Evolutionary conservation across 53 echinoderm and acorn worm genomes (phyloP), one percentile per base, ranked within the genome.

Genomic region (Temnopleurus reevesii): DNA sequence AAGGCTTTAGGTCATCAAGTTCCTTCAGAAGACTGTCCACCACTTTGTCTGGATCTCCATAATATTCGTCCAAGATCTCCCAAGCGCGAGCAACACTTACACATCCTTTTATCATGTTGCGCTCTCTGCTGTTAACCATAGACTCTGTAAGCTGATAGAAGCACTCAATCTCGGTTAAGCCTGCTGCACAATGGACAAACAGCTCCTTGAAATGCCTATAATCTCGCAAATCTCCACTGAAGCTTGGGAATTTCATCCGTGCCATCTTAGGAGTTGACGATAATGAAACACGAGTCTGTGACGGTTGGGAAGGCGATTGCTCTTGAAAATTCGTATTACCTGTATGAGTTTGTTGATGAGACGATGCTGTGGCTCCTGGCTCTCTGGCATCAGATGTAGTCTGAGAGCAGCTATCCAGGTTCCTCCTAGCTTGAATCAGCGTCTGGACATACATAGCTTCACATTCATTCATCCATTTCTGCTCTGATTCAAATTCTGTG

Each of bases 141-240:
- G 95, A 60, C 34, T 95, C 88, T 15, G 92, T 93, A 7, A 95
- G 91, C 90, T 95, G 95, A 53, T 93, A 92, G 55, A 95, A 92
- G 49, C 93, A 92, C 35, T 95, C 95, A 21, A 91, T 95, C 58
- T 91, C 95, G 77, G 93, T 89, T 46, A 95, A 49, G 19, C 44
- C 86, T 26, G 76, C 31, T 41, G 92, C 83, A 83, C 95, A 95
- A 28, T 91, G 89, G 5, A 27, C 53, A 33, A 95, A 91, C 61
- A 93, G 55, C 10, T 88, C 33, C 24, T 65, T 71, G 66, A 93
- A 93, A 10, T 92, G 84, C 24, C 76, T 81, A 89, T 91, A 95
- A 17, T 93, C 93, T 53, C 84, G 76, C 1, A 95, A 33, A 60
- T 95, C 89, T n/a, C 92, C 91, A 77, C 54, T 91, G 81, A 95